Conservation (phyloP, 2,888 invertebrate species). For the Psylliodes chrysocephalus region DNA sequence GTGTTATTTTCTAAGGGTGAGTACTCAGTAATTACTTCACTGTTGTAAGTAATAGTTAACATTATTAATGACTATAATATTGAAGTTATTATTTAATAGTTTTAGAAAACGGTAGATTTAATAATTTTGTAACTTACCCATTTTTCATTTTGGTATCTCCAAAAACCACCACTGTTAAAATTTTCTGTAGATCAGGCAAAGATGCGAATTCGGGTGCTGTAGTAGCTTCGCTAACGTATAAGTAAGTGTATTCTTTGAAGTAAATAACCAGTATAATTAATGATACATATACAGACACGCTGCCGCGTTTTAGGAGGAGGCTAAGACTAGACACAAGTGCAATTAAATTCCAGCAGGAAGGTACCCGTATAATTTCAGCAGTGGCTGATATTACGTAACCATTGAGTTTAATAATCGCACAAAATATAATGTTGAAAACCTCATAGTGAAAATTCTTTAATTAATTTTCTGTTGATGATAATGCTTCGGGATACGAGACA, state of each 20-base stretch:
- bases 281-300: constrained; percentile 26
- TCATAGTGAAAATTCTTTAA: neutral
- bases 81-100: too few relatives aligned
- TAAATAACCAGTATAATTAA: constrained; percentile 31
- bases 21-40: too few relatives aligned
- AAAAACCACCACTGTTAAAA: neutral
- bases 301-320: constrained; percentile 3
- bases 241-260: constrained; percentile 30
- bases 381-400: constrained; percentile 22
- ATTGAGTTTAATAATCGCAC: neutral
- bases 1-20: too few relatives aligned
- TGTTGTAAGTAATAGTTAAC: too few relatives aligned
- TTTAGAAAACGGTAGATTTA: too few relatives aligned
- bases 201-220: neutral
- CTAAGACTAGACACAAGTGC: constrained; percentile 26
- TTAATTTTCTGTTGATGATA: neutral
- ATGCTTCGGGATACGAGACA: too few relatives aligned
- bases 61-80: too few relatives aligned
- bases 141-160: constrained; percentile 28
- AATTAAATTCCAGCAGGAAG: constrained; percentile 38
- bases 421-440: neutral
- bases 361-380: constrained; percentile 21
- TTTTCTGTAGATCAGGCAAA: neutral
- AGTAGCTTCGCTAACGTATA: neutral
- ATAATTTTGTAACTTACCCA: constrained; percentile 29